Conservation (phyloP, 2,113 vertebrate genomes). For the Stomatorhinus ivindoensis region DNA sequence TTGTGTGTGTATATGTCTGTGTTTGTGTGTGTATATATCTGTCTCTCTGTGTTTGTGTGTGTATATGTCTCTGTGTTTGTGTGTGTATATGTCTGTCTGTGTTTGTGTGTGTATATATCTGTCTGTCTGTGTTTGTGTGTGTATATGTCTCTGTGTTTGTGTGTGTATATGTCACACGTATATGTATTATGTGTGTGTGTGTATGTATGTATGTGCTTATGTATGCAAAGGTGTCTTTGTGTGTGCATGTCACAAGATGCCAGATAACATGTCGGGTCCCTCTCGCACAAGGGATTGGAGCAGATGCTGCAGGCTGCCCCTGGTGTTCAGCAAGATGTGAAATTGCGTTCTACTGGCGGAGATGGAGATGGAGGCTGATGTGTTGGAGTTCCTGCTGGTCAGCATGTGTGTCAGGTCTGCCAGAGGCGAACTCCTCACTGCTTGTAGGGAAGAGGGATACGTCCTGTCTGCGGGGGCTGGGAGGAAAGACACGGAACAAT, state of each 20-base stretch:
- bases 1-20: too few relatives aligned
- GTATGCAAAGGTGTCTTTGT: too few relatives aligned
- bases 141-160: neutral
- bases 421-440: constrained; percentile 33
- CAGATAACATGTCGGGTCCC: neutral
- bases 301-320: neutral
- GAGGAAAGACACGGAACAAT: neutral
- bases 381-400: neutral
- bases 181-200: too few relatives aligned
- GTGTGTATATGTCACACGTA: too few relatives aligned
- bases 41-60: neutral
- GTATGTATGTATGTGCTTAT: too few relatives aligned
- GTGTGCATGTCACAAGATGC: too few relatives aligned
- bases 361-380: constrained; percentile 5
- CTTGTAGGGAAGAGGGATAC: neutral
- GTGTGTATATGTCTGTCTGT: too few relatives aligned
- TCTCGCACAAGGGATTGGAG: neutral
- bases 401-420: constrained; percentile 18
- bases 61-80: neutral
- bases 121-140: too few relatives aligned
- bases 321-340: constrained; percentile 23
- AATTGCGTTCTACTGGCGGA: constrained; percentile 20
- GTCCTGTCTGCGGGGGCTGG: constrained; percentile 18
- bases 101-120: too few relatives aligned
- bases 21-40: neutral